Evolutionary conservation across 2,113 vertebrate species (phyloP).

Genomic region (Garra rufa): DNA sequence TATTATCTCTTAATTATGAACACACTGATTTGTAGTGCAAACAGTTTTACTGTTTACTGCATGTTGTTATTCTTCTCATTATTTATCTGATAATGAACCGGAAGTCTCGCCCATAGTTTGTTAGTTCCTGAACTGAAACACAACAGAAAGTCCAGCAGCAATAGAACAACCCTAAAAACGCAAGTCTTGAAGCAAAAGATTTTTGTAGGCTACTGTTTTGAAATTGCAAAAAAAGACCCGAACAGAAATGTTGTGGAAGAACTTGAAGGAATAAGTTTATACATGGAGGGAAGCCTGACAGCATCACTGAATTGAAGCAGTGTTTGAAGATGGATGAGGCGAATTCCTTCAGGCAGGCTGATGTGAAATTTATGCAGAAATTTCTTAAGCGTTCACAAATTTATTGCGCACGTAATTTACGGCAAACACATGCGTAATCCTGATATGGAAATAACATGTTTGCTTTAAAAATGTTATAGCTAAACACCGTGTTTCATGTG

Average conservation of each 20-base stretch:
- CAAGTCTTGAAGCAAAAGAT: background rate
- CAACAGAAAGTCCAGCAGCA: background rate
- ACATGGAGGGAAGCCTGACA: background rate
- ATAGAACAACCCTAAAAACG: background rate
- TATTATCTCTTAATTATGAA: too few relatives aligned
- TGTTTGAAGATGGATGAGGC: constrained; percentile 7
- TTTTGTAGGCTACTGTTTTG: background rate
- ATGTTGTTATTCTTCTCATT: too few relatives aligned
- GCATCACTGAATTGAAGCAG: background rate
- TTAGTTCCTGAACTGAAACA: background rate
- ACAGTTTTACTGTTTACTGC: too few relatives aligned
- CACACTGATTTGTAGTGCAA: too few relatives aligned
- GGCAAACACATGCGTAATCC: background rate
- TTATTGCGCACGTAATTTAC: background rate
- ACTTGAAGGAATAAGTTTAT: background rate
- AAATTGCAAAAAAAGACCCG: background rate
- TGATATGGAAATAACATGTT: background rate
- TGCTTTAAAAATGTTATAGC: background rate
- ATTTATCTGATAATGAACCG: too few relatives aligned
- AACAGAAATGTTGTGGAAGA: background rate
- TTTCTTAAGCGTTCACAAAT: background rate
- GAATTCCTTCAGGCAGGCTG: background rate
- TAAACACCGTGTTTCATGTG: background rate
- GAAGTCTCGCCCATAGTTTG: too few relatives aligned
- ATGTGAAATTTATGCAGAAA: background rate